Evolutionary conservation across 2,888 invertebrate species (phyloP), one percentile per base, ranked within the genome.

Genomic region (Lypha dubia): DNA sequence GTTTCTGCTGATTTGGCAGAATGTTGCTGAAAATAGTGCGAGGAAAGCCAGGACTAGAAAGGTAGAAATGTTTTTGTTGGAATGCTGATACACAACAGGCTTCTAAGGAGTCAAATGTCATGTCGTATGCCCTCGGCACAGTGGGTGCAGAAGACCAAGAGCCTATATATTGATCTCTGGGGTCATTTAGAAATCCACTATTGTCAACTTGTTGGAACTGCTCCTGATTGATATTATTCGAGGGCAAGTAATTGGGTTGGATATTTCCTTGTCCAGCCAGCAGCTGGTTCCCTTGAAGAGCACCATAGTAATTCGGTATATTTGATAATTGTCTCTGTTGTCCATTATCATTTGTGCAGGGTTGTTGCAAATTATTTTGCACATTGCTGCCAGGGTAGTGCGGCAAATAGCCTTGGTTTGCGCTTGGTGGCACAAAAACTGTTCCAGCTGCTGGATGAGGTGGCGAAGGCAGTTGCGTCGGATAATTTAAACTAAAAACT

Each of bases 11-110:
- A 53, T 89, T 87, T 22, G 89, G 91, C 68, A 90, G 63, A 67
- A 90, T 62, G 3, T 88, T 89, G 22, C 88, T 89, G n/a, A 91
- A 90, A 1, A 91, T 89, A 3, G 90, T 92, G 63, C 91, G 91
- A 0, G 94, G 94, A 88, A 94, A 94, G 17, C 93, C 93, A 0
- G 94, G 94, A 90, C 94, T 94, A 0, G 93, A 89, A 2, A 95
- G 86, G 44, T 93, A 90, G 87, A 94, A 94, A 74, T 91, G 91
- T 77, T 91, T 92, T 20, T 92, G 90, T 49, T 90, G 92, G 86
- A 93, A 93, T 32, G 87, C 89, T 44, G 89, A 89, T 15, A 90
- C 88, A 86, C 93, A 93, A 85, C 93, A 94, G 11, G 90, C 87
- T 75, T 91, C 91, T 38, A 87, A 60, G 15, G 58, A 77, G 65